Evolutionary conservation across 2,113 vertebrate genomes (phyloP), one percentile per base, ranked within the genome.

Genomic region (Phalacrocorax aristotelis): DNA sequence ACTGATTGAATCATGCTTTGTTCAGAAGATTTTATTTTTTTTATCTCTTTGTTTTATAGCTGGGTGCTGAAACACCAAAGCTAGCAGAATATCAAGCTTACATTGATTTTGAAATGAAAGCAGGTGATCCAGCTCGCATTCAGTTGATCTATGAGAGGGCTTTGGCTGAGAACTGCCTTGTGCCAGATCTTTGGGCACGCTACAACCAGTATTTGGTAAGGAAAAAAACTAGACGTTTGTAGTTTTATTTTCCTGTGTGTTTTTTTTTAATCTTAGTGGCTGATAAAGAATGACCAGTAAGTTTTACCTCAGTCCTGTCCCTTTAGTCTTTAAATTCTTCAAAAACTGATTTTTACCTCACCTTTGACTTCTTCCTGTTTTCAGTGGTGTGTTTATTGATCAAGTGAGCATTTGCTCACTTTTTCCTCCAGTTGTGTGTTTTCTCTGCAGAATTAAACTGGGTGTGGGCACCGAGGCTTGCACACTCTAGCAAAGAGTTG

Each of bases 81-180:
- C 97, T 99, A 87, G 98, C 98, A 1, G 99, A 99, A 86, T 99
- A 99, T 88, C 99, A 99, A 97, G 95, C 98, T 12, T 99, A 99
- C 97, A 99, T 99, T 7, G 99, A 99, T 85, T 99, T 98, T 85
- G 99, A 99, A 90, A 97, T 99, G 89, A 99, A 99, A 95, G 98
- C 98, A 15, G 99, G 99, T 1, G 99, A 99, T 92, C 99, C 99
- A 11, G 98, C 99, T 57, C 98, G 99, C 15, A 98, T 99, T 83
- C 99, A 99, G 98, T 95, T 99, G 40, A 98, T 98, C 89, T 99
- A 99, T 17, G 99, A 99, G 98, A 98, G 99, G 11, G 98, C 99
- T 48, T 95, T 99, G 96, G 99, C 98, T 4, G 99, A 99, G 96
- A 99, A 99, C 98, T 99, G 99, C 97, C 98, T 99, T 8, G 99